Base-by-base conservation (phyloP, 2,888 invertebrate species). In the Rhorus exstirpatorius region DNA sequence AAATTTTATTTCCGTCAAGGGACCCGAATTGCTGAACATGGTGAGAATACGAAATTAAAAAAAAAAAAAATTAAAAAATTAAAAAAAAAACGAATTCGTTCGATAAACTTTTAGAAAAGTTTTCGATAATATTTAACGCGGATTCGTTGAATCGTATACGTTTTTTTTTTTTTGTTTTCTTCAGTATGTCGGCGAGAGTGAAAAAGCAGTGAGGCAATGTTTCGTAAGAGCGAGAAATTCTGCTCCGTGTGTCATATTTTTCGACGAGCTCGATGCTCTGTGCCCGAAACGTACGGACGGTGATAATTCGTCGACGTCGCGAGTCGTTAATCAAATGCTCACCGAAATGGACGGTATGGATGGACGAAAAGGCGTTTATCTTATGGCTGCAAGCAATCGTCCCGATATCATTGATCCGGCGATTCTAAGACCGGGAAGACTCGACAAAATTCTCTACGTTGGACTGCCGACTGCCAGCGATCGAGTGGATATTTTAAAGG, bases 261-360 rank as follows among this genome's bases (percentile, higher is more conserved):
- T 99, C 91, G 99, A 99, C 91, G 99, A 99, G 93, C 95, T 99
- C 84, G 99, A 99, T 93, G 97, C 99, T 0, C 93, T 99, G 35
- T 99, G 99, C 91, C 98, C 99, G 0, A 96, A 97, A 88, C 94
- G 99, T 89, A 96, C 97, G 4, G 96, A 97, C 51, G 95, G 95
- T 81, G 96, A 94, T 88, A 95, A 96, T 87, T 96, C 96, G 1
- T 95, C 97, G 0, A 96, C 96, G 0, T 95, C 95, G 89, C 95
- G 99, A 35, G 97, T 99, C 12, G 99, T 99, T 0, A 99, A 99
- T 93, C 99, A 99, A 93, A 94, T 99, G 93, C 93, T 99, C 63
- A 99, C 99, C 0, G 99, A 99, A 94, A 99, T 99, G 99, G 99
- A 99, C 91, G 99, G 99, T 1, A 95, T 99, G 49, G 98, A 98